These are phyloP conservation scores for Poeciliopsis occidentalis DNA, from an alignment of 2,113 vertebrate genomes.

Conservation along the genomic window DNA sequence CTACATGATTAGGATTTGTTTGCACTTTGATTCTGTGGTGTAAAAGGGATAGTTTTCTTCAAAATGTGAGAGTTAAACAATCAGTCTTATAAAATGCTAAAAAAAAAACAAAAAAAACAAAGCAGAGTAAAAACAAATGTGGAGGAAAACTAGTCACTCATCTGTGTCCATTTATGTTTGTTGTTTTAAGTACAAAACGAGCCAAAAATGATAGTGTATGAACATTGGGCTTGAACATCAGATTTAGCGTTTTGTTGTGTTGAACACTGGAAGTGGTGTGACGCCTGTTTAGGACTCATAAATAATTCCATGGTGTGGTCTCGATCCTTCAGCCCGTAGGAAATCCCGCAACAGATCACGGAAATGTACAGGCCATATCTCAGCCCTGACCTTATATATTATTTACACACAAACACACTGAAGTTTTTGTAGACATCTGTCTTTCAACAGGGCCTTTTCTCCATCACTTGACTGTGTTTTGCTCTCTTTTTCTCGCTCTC, in stretches of 20 bases:
- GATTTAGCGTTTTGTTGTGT: slow-evolving; percentile 15
- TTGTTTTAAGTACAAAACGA: background rate
- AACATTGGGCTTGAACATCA: slow-evolving; percentile 14
- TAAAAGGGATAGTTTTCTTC: too few species aligned
- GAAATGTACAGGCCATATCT: slow-evolving; percentile 49
- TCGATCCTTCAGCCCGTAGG: slow-evolving; percentile 57
- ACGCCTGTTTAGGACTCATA: slow-evolving; percentile 50
- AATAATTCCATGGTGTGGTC: slow-evolving; percentile 55
- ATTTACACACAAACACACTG: slow-evolving; percentile 39
- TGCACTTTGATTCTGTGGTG: too few species aligned
- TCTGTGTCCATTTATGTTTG: background rate
- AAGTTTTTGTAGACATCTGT: slow-evolving; percentile 36
- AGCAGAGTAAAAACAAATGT: too few species aligned
- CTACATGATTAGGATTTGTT: too few species aligned
- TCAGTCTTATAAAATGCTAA: too few species aligned
- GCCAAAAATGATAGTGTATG: background rate
- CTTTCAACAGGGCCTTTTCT: slow-evolving; percentile 53
- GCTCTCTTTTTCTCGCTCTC: slow-evolving; percentile 26
- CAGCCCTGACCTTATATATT: slow-evolving; percentile 53
- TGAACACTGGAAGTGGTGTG: slow-evolving; percentile 20
- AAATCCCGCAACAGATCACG: slow-evolving; percentile 58
- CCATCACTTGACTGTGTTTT: slow-evolving; percentile 45
- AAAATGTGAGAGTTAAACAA: too few species aligned
- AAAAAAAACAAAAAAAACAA: too few species aligned
- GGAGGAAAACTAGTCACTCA: background rate